phyloP scores from a whole-genome alignment of 2,888 invertebrate species.

The Eupelmus urozonus region DNA sequence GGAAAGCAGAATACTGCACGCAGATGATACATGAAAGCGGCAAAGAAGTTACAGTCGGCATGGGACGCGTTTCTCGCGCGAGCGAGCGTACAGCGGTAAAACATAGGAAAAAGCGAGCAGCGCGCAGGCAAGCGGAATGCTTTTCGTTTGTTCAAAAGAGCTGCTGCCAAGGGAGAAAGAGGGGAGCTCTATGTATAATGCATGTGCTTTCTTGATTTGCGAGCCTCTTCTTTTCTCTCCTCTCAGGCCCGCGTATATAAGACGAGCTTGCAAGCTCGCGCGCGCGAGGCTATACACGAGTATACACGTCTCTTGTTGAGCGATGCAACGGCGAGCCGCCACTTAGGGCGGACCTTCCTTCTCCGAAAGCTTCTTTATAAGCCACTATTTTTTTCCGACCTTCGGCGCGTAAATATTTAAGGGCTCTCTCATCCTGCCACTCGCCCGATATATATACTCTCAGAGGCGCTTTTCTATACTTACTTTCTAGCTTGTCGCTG shows the following conservation, averaged over 20 bases:
- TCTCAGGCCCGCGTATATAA: too few relatives aligned
- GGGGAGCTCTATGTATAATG: conserved; percentile 65
- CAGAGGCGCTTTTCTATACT: too few relatives aligned
- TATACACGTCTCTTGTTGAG: neutral
- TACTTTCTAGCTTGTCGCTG: too few relatives aligned
- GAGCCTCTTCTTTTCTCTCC: conserved; percentile 60
- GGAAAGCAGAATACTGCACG: too few relatives aligned
- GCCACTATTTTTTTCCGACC: conserved; percentile 26
- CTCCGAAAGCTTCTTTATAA: conserved; percentile 40
- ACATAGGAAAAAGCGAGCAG: neutral
- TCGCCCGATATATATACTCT: neutral
- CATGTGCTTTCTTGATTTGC: conserved; percentile 66
- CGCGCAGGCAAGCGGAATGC: neutral
- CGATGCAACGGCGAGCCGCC: conserved; percentile 9
- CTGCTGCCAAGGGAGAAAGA: too few relatives aligned
- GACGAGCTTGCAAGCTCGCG: neutral
- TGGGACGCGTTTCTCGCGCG: neutral
- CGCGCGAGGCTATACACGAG: neutral
- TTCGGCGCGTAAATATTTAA: conserved; percentile 30
- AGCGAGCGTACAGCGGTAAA: neutral
- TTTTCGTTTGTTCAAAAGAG: too few relatives aligned
- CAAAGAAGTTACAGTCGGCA: too few relatives aligned
- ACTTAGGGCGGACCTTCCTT: conserved; percentile 20
- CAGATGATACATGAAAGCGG: too few relatives aligned
- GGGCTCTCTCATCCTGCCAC: neutral